A percentile compares a stretch with the other conserved stretches of the same genome.
phyloP scores from a whole-genome alignment of 2,797 vertebrate genomes.

The Podarcis lilfordi region DNA sequence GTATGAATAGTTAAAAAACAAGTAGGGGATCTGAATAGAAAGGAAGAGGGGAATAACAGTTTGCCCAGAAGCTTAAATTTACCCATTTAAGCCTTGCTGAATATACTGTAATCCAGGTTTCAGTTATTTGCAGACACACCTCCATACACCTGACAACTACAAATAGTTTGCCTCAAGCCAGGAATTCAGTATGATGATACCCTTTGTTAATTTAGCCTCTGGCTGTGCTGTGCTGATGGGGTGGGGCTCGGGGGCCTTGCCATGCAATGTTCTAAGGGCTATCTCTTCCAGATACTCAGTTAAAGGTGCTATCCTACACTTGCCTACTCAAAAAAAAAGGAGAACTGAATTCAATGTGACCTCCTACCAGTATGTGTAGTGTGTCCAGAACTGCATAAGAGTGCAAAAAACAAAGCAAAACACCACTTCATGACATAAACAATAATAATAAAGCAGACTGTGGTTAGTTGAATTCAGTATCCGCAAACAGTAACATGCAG shows the following conservation, averaged over 20 bases:
- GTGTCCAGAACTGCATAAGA: too few species aligned
- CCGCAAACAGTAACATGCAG: background rate
- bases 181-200: background rate
- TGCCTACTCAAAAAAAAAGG: too few species aligned
- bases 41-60: background rate
- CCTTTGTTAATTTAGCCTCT: background rate
- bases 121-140: conserved; percentile 1
- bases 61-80: background rate
- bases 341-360: too few species aligned
- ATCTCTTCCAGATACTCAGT: background rate
- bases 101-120: background rate
- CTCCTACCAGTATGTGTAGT: too few species aligned
- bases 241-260: too few species aligned
- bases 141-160: background rate
- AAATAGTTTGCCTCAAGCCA: background rate
- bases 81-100: conserved; percentile 4
- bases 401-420: background rate
- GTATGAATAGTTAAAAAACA: background rate
- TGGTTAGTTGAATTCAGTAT: background rate
- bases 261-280: background rate
- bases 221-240: background rate
- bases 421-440: background rate
- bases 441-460: background rate
- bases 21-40: background rate
- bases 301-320: too few species aligned